Evolutionary conservation across 2,113 vertebrate genomes (phyloP), one percentile per base, ranked within the genome.

Genomic region (Montifringilla adamsi): DNA sequence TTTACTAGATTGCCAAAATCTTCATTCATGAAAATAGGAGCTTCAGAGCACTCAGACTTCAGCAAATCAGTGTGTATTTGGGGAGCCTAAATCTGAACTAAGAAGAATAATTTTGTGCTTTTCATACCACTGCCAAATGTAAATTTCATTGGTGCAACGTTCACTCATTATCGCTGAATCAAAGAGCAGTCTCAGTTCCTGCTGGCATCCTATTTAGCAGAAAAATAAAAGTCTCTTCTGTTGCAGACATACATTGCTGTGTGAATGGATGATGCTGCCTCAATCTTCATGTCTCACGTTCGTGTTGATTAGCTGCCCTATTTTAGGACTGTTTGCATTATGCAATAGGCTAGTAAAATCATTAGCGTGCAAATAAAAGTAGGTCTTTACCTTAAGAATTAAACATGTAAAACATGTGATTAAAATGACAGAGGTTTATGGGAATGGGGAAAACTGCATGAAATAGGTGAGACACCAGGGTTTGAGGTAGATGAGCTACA

Each of bases 81-180:
- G n/a, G 56, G 46, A 81, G 39, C 50, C 43, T 69, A 80, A 81
- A 88, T 70, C 64, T 49, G 31, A 95, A 80, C 56, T 47, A 39
- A 39, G 68, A 74, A 90, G 56, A 93, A 76, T 56, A 77, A 75
- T 80, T 95, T 81, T 78, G 64, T 83, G 44, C 26, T 80, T 90
- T 92, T 78, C 85, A 60, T 81, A 92, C 28, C 37, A 39, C 72
- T 75, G 83, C 69, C 30, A 84, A 93, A 95, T 89, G 91, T 91
- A 93, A 90, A 90, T 94, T 66, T 70, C 69, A 15, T 64, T 81
- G 83, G 83, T 96, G 90, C 60, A 75, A 78, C 7, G 13, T 43
- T 95, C 79, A 46, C 44, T 94, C 88, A 87, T 95, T 95, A 94
- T 95, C 79, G 0, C 88, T 90, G 92, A 97, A 96, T 96, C 94